phyloP scores from a whole-genome alignment of 2,797 vertebrate genomes.

The Macroramphosus scolopax region DNA sequence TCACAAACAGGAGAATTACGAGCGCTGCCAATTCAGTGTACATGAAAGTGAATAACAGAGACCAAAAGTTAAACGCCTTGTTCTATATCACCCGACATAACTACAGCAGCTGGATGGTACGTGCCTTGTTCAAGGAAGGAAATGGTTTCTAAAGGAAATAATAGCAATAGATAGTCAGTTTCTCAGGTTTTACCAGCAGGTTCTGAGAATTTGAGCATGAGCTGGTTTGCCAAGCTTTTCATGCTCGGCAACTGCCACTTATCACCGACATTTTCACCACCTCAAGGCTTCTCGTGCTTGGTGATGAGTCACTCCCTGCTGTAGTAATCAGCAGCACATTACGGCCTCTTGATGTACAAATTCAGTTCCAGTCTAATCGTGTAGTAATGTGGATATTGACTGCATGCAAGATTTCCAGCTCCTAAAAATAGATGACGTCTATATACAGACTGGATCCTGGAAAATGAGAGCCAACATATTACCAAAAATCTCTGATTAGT shows the following conservation, averaged over 20 bases:
- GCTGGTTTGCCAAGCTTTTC: conserved; percentile 9
- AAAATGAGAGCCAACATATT: conserved; percentile 44
- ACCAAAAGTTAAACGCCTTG: no score
- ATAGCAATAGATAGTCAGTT: no score
- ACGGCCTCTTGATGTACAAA: conserved; percentile 15
- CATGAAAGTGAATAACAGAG: no score
- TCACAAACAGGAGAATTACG: no score
- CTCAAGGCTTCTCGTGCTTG: conserved; percentile 24
- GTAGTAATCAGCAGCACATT: conserved; percentile 40
- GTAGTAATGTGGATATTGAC: conserved; percentile 31
- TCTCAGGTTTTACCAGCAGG: conserved; percentile 3
- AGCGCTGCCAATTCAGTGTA: no score
- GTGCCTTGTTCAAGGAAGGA: no score
- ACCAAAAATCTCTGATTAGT: conserved; percentile 25
- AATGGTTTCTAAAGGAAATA: no score
- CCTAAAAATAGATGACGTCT: conserved; percentile 29
- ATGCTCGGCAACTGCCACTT: conserved; percentile 14
- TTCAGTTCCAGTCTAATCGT: conserved; percentile 18
- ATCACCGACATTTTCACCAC: conserved; percentile 26
- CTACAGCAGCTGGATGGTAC: no score
- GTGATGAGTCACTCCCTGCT: conserved; percentile 41
- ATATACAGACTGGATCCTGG: conserved; percentile 17
- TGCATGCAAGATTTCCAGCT: conserved; percentile 8
- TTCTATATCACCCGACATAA: no score
- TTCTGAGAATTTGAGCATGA: conserved; percentile 1